Conservation (phyloP, 2,888 invertebrate genomes). For the Branchellion lobata region DNA sequence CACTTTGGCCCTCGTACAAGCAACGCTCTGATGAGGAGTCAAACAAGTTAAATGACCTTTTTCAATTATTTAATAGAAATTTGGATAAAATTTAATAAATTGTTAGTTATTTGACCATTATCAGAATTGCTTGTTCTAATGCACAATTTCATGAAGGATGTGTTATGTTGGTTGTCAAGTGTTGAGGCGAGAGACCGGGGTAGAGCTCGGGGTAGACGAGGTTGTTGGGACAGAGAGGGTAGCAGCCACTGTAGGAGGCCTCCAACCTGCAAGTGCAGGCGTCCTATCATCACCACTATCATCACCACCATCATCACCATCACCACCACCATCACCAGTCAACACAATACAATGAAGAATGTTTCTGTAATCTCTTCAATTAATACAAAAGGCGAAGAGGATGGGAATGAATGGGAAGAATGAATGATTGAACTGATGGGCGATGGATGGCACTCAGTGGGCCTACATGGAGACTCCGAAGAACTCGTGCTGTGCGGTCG, state of each 20-base stretch:
- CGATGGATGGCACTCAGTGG: too few species aligned
- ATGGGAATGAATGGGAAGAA: too few species aligned
- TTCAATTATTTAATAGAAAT: too few species aligned
- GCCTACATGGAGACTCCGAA: conserved; percentile 76
- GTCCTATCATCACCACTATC: not conserved
- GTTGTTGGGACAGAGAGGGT: conserved; percentile 71
- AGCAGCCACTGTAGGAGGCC: conserved; percentile 72
- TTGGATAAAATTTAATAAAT: too few species aligned
- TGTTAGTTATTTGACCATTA: too few species aligned
- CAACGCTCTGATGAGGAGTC: not conserved
- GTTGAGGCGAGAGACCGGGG: conserved; percentile 62
- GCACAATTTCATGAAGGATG: not conserved
- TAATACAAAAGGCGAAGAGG: not conserved
- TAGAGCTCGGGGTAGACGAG: conserved; percentile 76
- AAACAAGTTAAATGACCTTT: too few species aligned
- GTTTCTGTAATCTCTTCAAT: too few species aligned
- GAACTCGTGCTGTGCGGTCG: conserved; percentile 76
- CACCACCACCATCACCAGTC: not conserved
- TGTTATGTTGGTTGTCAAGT: not conserved
- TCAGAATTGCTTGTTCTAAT: too few species aligned
- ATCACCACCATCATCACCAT: not conserved
- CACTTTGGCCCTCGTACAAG: conserved; percentile 14
- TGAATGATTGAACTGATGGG: too few species aligned
- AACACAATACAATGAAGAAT: conserved; percentile 3
- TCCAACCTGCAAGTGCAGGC: conserved; percentile 66